Evolutionary conservation across 2,888 invertebrate genomes (phyloP), one percentile per base, ranked within the genome.

Genomic region (Papilio elwesi): DNA sequence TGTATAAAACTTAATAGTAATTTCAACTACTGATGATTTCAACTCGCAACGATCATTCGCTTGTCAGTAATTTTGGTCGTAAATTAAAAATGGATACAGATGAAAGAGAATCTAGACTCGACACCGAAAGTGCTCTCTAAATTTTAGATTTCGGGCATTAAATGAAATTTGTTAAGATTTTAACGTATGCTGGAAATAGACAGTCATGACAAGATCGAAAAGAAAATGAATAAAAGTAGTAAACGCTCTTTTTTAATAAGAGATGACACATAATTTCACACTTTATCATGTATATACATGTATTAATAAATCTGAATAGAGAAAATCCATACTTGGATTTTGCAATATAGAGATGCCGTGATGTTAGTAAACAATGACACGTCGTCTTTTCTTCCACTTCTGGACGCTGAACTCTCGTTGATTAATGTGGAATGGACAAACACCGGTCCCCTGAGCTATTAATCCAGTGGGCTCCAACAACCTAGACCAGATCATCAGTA

Each of bases 21-120:
- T 68, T 48, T 62, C 59, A n/a, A 48, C 49, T 57, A 59, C 59
- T 68, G 57, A 68, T 59, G 68, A 68, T 68, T 59, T 68, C 68
- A 59, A 49, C 49, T 59, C 36, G 59, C 57, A 51, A 59, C 38
- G 68, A 68, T 36, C 68, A 47, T 55, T 68, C 68, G 15, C 55
- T 55, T 48, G 57, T 68, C 47, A 68, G 49, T 68, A 68, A 68
- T 68, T 49, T 59, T 68, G 68, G 36, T 69, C 69, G 69, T 69
- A 69, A 69, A 69, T 68, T 68, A 49, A 49, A 49, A 68, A 69
- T 62, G 55, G 36, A 51, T 69, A 43, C 48, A 69, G 69, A 69
- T 62, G 69, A 68, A 68, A 68, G 68, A 57, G 68, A 68, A 55
- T 38, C 13, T 59, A 63, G 43, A 52, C 63, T 63, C 16, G 53